Conservation (phyloP, 2,113 vertebrate genomes). For the Hemichromis elongatus region DNA sequence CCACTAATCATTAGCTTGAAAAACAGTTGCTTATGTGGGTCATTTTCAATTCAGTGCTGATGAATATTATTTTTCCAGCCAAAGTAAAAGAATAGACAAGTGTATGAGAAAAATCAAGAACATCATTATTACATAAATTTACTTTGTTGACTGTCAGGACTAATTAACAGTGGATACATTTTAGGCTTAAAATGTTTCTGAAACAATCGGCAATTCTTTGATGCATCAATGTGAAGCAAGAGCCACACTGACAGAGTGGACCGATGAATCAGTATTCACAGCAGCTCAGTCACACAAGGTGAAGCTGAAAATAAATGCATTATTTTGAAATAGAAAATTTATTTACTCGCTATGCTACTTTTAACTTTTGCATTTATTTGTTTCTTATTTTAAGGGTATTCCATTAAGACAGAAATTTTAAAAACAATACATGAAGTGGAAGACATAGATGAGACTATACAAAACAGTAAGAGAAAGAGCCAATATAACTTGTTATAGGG, state of each 20-base stretch:
- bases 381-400: not conserved
- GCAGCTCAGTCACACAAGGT: not conserved
- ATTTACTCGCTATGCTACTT: not conserved
- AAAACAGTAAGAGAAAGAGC: not conserved
- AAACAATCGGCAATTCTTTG: slow-evolving; percentile 4
- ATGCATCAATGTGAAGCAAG: not conserved
- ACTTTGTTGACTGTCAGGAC: slow-evolving; percentile 2
- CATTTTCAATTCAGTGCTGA: not conserved
- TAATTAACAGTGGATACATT: slow-evolving; percentile 8
- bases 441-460: not conserved
- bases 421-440: not conserved
- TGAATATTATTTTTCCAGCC: not conserved
- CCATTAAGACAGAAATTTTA: not conserved
- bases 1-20: not conserved
- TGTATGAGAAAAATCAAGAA: not conserved
- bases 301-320: not conserved
- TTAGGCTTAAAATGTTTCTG: slow-evolving; percentile 9
- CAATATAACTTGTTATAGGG: not conserved
- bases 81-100: not conserved
- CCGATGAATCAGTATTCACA: not conserved
- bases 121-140: slow-evolving; percentile 9
- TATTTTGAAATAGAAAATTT: not conserved
- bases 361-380: not conserved
- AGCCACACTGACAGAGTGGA: not conserved
- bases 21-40: not conserved